Evolutionary conservation across 35 echinoderm and acorn worm genomes (phyloP), one percentile per base, ranked within the genome.

Genomic region (Hemicentrotus pulcherrimus): DNA sequence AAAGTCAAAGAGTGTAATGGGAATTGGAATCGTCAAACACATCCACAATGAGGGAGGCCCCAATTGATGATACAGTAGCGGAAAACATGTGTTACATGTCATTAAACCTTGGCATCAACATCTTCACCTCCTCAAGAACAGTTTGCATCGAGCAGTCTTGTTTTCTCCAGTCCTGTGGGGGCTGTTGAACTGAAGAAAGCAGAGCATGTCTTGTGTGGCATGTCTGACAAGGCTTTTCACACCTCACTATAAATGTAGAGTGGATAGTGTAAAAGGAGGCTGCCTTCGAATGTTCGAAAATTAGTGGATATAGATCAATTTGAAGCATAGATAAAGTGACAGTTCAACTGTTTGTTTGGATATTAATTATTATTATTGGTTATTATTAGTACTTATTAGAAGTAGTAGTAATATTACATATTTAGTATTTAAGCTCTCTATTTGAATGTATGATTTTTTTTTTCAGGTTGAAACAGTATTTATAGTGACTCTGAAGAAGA

Each of bases 41-140:
- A 78, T 28, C 18, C 6, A n/a, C 65, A n/a, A 78, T 28, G 65
- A 78, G 65, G 65, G 65, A n/a, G 65, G 65, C 19, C 65, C 65
- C 65, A 78, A n/a, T 28, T 18, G 65, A 78, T 78, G 65, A 78
- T 30, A 78, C 65, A n/a, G 22, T 78, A 78, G 65, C 19, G 65
- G 65, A 78, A 78, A 78, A 78, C 65, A 78, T 78, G 65, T 78
- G 65, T 78, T 7, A 78, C 65, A 78, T 78, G 65, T 78, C 65
- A 78, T 78, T 78, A 78, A 78, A 78, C 65, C 65, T 78, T 78
- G 65, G 24, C 24, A 28, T 78, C 65, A 78, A 78, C 65, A 78
- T 78, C 65, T 78, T 78, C 65, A 78, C 65, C 65, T 78, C 19
- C 65, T 78, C 65, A 78, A 78, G 19, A 78, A 78, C 28, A n/a